Conservation (phyloP, 2,113 vertebrate species). For the Notarius lentiginosus region DNA sequence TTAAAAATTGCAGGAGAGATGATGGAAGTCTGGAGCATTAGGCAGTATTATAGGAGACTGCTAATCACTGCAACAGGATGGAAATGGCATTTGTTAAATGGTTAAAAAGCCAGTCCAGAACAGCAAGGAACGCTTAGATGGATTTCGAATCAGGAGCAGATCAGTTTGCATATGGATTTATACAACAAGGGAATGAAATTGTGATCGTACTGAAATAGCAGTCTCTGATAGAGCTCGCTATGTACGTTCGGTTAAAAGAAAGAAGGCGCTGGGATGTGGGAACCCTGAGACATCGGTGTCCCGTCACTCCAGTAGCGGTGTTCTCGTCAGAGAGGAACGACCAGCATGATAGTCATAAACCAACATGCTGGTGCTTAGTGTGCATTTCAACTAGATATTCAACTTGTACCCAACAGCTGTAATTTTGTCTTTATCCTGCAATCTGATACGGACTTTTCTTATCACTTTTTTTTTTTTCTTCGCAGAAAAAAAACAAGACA, state of each 20-base stretch:
- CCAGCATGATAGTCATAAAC: background rate
- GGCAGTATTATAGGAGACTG: background rate
- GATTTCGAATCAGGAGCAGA: background rate
- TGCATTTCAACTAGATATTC: background rate
- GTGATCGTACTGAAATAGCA: background rate
- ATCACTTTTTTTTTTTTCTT: background rate
- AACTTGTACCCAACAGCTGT: background rate
- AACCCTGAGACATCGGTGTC: background rate
- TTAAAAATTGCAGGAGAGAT: slow-evolving; percentile 12
- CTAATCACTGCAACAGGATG: slow-evolving; percentile 2
- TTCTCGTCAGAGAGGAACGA: background rate
- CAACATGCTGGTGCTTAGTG: background rate
- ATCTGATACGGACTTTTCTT: background rate
- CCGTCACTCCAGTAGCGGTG: background rate
- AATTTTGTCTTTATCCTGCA: slow-evolving; percentile 3
- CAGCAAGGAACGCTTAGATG: background rate
- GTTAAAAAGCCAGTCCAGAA: background rate
- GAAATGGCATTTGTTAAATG: background rate
- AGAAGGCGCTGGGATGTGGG: background rate
- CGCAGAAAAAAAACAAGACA: background rate
- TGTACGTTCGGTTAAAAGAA: background rate
- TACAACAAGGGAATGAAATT: background rate
- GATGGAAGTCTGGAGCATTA: background rate
- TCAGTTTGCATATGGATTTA: background rate
- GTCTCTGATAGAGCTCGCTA: background rate